Evolutionary conservation across 2,888 invertebrate species (phyloP).

Genomic region (Thereva nobilitata): DNA sequence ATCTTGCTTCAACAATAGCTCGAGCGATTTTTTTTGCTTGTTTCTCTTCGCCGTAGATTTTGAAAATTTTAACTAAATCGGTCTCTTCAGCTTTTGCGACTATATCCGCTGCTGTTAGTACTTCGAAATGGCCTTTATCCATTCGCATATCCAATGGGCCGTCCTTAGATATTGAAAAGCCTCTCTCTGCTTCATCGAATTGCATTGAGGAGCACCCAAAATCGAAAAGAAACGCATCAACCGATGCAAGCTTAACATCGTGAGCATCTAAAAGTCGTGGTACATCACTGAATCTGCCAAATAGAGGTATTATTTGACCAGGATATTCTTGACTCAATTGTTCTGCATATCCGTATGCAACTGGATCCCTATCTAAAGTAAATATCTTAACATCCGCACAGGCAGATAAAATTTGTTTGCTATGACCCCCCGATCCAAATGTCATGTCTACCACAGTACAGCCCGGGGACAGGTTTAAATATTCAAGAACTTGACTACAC

Average conservation of each 20-base stretch:
- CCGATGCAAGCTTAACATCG: slow-evolving; percentile 65
- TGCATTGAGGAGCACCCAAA: slow-evolving; percentile 97
- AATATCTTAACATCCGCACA: slow-evolving; percentile 70
- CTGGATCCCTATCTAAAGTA: slow-evolving; percentile 87
- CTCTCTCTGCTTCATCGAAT: slow-evolving; percentile 78
- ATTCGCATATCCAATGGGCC: slow-evolving; percentile 96
- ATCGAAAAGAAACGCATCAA: slow-evolving; percentile 91
- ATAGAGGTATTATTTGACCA: slow-evolving; percentile 73
- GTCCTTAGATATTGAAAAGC: slow-evolving; percentile 83
- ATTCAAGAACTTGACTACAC: slow-evolving; percentile 69
- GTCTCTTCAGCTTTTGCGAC: slow-evolving; percentile 77
- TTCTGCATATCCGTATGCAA: slow-evolving; percentile 71
- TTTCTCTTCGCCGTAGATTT: slow-evolving; percentile 90
- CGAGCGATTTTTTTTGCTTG: slow-evolving; percentile 83
- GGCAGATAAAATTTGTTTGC: slow-evolving; percentile 70
- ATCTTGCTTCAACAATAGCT: slow-evolving; percentile 82
- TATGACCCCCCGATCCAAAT: slow-evolving; percentile 94
- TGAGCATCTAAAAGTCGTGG: slow-evolving; percentile 66
- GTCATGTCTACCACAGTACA: slow-evolving; percentile 89
- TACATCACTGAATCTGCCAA: slow-evolving; percentile 88
- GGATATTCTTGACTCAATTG: slow-evolving; percentile 69
- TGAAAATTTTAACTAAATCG: slow-evolving; percentile 82
- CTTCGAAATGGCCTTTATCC: slow-evolving; percentile 74
- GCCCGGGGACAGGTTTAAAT: slow-evolving; percentile 66
- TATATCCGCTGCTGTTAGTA: slow-evolving; percentile 86